Conservation (phyloP, 2,113 vertebrate genomes). For the Oreochromis niloticus region DNA sequence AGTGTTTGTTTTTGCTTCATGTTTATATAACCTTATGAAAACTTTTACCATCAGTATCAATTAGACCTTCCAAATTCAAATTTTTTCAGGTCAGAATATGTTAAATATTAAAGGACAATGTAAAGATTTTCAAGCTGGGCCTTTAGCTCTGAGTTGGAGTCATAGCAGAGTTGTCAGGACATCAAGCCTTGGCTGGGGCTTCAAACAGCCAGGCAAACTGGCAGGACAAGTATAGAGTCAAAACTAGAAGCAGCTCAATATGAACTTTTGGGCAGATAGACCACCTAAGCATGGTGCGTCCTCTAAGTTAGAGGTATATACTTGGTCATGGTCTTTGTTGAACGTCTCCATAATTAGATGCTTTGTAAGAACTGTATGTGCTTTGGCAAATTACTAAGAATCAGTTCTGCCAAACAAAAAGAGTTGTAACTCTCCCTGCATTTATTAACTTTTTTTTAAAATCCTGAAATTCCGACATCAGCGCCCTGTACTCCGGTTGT, state of each 20-base stretch:
- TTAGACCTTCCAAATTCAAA: neutral
- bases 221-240: neutral
- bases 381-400: neutral
- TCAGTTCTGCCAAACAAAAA: neutral
- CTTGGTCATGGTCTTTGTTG: neutral
- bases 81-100: neutral
- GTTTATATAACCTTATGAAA: too few relatives aligned
- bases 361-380: neutral
- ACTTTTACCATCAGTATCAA: too few relatives aligned
- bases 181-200: neutral
- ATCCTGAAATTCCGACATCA: neutral
- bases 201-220: neutral
- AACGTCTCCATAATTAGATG: neutral
- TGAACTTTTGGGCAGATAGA: neutral
- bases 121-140: neutral
- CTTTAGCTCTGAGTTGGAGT: neutral
- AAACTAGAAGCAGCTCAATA: neutral
- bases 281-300: neutral
- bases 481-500: neutral
- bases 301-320: neutral
- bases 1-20: too few relatives aligned
- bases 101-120: neutral
- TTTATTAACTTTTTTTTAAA: neutral
- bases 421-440: neutral
- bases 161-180: neutral